These are phyloP conservation scores for Diceros bicornis DNA, from an alignment of 2,797 vertebrate genomes.

Conservation along the genomic window DNA sequence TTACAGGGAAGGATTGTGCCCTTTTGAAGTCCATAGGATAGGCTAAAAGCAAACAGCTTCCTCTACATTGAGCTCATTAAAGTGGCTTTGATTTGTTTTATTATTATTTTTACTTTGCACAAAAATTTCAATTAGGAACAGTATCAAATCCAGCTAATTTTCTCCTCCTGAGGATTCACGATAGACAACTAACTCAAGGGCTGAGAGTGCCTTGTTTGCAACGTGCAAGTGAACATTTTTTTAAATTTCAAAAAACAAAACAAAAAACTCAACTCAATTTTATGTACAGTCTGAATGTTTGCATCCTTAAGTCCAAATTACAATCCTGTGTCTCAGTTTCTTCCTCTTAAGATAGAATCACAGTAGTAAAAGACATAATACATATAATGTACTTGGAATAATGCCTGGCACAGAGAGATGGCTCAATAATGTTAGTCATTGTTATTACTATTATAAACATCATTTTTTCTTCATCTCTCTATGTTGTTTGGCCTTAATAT, in stretches of 20 bases:
- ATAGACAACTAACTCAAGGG: no score
- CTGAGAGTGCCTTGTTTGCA: neutral
- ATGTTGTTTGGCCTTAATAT: neutral
- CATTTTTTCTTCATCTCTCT: neutral
- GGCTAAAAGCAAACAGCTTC: neutral
- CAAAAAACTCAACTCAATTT: neutral
- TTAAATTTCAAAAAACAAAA: neutral
- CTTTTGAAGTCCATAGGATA: neutral
- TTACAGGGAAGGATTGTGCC: accelerated
- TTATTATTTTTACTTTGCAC: neutral
- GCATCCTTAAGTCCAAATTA: neutral
- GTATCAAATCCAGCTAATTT: neutral
- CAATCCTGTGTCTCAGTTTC: neutral
- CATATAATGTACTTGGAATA: neutral
- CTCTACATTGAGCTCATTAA: neutral
- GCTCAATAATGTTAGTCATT: neutral
- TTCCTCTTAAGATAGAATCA: neutral
- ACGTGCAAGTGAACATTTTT: neutral
- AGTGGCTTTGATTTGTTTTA: neutral
- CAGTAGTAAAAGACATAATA: neutral
- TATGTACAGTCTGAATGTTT: neutral
- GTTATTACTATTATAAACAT: neutral
- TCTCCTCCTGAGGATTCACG: neutral
- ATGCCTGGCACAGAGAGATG: neutral
- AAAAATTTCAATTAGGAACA: neutral